These are phyloP conservation scores for Agrotis puta DNA, from an alignment of 2,888 invertebrate genomes.

Conservation along the genomic window DNA sequence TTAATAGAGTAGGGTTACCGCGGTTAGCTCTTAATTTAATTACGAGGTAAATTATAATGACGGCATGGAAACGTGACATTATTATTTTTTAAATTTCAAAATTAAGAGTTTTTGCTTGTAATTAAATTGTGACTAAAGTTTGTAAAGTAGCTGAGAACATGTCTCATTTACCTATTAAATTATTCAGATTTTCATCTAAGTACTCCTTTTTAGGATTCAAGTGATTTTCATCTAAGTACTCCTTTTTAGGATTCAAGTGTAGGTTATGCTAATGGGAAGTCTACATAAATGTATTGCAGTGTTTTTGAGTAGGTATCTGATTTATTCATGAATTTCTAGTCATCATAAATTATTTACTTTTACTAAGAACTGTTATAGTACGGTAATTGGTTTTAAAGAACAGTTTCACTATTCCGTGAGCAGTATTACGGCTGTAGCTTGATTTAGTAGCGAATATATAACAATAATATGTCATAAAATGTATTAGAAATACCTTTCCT, in stretches of 20 bases:
- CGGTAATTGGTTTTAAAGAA: neutral
- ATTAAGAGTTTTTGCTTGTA: too few relatives aligned
- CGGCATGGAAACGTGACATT: too few relatives aligned
- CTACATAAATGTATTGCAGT: neutral
- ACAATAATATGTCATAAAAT: conserved; percentile 41
- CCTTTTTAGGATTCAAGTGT: too few relatives aligned
- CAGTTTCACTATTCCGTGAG: neutral
- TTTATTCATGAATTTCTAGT: neutral
- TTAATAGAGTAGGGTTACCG: conserved; percentile 53
- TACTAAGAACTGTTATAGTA: neutral
- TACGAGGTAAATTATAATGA: neutral
- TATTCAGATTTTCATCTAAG: too few relatives aligned
- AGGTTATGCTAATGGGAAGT: neutral
- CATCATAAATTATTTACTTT: too few relatives aligned
- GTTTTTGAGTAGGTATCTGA: neutral
- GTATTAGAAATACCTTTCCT: neutral
- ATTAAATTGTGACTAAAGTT: neutral
- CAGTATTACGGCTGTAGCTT: conserved; percentile 20
- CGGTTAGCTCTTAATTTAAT: conserved; percentile 14
- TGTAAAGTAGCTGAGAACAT: neutral
- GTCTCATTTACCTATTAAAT: neutral
- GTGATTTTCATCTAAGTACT: too few relatives aligned
- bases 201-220: too few relatives aligned
- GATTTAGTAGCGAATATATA: conserved; percentile 31
- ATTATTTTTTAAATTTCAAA: too few relatives aligned